Conservation (phyloP, 2,888 invertebrate species). For the Phalera bucephala region DNA sequence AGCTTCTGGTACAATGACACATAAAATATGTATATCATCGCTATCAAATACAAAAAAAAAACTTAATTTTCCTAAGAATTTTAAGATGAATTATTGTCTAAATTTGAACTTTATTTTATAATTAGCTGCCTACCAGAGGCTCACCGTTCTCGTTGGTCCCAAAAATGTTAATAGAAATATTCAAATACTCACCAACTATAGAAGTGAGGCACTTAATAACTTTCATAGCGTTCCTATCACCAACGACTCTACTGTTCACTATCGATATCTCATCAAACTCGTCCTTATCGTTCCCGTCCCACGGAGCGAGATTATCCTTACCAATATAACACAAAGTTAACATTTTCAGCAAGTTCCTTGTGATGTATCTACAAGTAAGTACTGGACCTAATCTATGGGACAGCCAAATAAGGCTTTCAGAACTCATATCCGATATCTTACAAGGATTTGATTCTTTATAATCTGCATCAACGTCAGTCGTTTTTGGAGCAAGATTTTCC, state of each 20-base stretch:
- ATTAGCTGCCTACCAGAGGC: no score
- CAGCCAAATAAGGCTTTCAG: constrained; percentile 95
- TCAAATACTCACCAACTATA: constrained; percentile 87
- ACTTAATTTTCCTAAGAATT: background rate
- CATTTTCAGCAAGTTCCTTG: constrained; percentile 96
- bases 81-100: background rate
- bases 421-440: constrained; percentile 93
- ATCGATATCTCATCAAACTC: constrained; percentile 85
- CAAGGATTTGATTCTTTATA: constrained; percentile 48
- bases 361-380: constrained; percentile 94
- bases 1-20: no score
- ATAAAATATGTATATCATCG: no score
- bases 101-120: no score
- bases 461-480: constrained; percentile 41
- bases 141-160: no score
- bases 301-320: constrained; percentile 86
- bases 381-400: constrained; percentile 97
- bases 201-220: constrained; percentile 96
- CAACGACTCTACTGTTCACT: constrained; percentile 85
- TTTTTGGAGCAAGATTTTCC: constrained; percentile 27
- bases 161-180: no score
- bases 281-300: constrained; percentile 65
- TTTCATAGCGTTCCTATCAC: constrained; percentile 92
- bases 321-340: constrained; percentile 96
- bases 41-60: no score